Conservation (phyloP, 2,113 vertebrate species). For the Dicaeum eximium region DNA sequence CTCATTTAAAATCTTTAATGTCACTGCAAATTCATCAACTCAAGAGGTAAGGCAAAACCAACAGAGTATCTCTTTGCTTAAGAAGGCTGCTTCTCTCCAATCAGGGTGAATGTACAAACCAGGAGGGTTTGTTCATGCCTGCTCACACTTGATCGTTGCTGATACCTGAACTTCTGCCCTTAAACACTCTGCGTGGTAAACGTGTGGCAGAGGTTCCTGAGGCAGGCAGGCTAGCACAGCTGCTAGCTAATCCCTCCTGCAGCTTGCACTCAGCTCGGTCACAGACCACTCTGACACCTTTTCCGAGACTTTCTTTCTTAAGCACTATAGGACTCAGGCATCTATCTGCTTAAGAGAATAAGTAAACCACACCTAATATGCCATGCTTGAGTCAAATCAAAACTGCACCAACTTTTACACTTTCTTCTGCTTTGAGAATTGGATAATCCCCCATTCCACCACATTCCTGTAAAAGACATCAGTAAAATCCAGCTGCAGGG, state of each 20-base stretch:
- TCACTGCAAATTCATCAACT: background rate
- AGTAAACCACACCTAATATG: background rate
- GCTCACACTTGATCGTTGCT: background rate
- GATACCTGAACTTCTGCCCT: background rate
- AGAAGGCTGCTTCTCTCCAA: background rate
- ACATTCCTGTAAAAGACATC: background rate
- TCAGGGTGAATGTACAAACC: background rate
- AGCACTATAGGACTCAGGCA: background rate
- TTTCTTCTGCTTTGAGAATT: background rate
- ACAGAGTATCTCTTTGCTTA: background rate
- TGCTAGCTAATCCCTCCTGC: background rate
- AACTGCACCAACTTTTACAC: background rate
- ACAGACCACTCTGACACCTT: background rate
- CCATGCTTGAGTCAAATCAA: background rate
- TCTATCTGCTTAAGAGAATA: background rate
- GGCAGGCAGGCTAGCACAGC: background rate
- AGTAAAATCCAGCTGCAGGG: background rate
- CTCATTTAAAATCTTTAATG: background rate
- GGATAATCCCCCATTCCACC: background rate
- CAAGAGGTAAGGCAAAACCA: background rate
- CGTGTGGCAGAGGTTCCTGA: rapidly evolving
- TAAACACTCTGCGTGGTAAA: rapidly evolving
- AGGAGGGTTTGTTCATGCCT: background rate
- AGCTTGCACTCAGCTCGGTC: background rate
- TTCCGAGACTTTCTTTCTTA: background rate